These are phyloP conservation scores for rabbit (Oryctolagus cuniculus) DNA, from an alignment of 2,113 vertebrate genomes.

Conservation along the genomic window DNA sequence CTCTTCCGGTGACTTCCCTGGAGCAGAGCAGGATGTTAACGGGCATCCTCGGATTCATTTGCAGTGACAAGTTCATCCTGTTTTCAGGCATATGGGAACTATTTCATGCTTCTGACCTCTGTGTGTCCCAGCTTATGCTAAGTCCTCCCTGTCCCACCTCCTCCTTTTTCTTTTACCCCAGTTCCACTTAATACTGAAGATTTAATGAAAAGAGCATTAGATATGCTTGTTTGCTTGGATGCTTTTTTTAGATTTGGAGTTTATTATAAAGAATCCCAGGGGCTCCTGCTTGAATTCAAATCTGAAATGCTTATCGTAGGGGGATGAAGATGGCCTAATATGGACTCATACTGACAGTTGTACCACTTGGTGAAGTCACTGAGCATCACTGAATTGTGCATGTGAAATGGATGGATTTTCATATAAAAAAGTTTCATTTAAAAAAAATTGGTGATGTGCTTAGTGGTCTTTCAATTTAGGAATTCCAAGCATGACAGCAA, in stretches of 20 bases:
- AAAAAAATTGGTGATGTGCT: neutral
- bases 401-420: neutral
- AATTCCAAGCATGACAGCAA: neutral
- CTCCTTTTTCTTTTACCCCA: neutral
- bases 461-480: constrained; percentile 15
- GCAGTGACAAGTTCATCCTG: neutral
- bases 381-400: neutral
- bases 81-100: neutral
- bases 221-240: neutral
- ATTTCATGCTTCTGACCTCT: neutral
- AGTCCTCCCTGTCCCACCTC: neutral
- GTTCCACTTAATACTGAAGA: neutral
- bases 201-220: constrained; percentile 6
- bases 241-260: neutral
- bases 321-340: neutral
- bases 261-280: neutral
- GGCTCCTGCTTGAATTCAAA: neutral
- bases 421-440: neutral
- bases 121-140: neutral
- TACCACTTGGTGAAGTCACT: neutral
- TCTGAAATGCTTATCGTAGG: neutral
- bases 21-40: neutral
- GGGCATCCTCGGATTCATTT: neutral
- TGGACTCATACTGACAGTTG: neutral
- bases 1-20: neutral